Evolutionary conservation across 2,113 vertebrate species (phyloP).

Genomic region (Antechinus flavipes): DNA sequence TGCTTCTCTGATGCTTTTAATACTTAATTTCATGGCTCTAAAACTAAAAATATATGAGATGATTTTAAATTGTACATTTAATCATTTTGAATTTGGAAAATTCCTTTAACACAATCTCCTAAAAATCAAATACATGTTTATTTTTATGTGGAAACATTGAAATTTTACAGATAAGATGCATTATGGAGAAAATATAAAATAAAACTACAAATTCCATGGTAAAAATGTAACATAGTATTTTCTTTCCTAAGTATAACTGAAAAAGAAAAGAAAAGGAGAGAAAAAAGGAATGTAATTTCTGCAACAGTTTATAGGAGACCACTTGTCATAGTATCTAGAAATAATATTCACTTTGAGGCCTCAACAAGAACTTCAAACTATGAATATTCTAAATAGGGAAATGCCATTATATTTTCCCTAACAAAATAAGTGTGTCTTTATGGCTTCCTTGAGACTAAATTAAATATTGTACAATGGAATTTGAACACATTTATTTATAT

Average conservation of each 20-base stretch:
- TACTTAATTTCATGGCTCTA: conserved; percentile 38
- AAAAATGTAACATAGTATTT: background rate
- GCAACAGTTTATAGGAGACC: background rate
- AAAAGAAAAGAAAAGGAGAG: background rate
- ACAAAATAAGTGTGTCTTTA: conserved; percentile 8
- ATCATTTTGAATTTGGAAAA: conserved; percentile 14
- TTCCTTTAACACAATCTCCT: background rate
- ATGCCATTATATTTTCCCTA: background rate
- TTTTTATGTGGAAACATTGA: conserved; percentile 34
- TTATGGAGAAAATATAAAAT: conserved; percentile 9
- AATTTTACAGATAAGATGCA: conserved; percentile 43
- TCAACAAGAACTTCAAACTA: background rate
- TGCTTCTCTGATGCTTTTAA: conserved; percentile 21
- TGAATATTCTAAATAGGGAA: background rate
- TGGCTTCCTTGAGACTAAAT: background rate
- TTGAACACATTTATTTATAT: conserved; percentile 31
- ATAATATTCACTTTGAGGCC: background rate
- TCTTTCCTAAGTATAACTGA: background rate
- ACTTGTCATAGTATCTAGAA: background rate
- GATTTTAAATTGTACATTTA: conserved; percentile 9
- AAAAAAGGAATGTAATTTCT: background rate
- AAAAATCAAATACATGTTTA: conserved; percentile 17
- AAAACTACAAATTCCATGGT: conserved; percentile 15
- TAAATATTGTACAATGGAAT: conserved; percentile 29
- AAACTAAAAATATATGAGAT: background rate